Conservation (phyloP, 1,140 invertebrate genomes). For the Eufriesea mexicana region DNA sequence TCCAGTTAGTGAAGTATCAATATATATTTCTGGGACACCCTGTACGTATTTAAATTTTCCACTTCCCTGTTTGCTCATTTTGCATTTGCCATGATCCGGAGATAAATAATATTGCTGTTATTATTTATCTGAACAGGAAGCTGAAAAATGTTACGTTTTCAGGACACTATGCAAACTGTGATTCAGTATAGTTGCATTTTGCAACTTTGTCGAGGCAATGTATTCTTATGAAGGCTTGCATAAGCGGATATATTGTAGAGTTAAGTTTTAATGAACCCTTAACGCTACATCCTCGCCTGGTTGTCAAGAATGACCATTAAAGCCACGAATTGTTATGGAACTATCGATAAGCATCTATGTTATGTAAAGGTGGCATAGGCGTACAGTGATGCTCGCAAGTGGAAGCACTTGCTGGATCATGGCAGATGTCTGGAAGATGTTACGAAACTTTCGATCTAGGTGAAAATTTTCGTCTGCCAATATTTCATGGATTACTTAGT, state of each 20-base stretch:
- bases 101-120: no score
- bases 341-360: not conserved
- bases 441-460: no score
- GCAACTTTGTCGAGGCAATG: not conserved
- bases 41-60: no score
- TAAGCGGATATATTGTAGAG: not conserved
- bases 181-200: not conserved
- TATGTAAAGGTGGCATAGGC: not conserved
- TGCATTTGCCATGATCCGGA: not conserved
- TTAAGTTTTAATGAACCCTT: constrained; percentile 6
- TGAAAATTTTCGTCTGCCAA: no score
- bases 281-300: not conserved
- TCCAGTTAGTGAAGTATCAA: no score
- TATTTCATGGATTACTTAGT: no score
- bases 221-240: not conserved
- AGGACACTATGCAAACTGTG: not conserved
- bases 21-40: no score
- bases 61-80: not conserved
- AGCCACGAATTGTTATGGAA: constrained; percentile 7
- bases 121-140: no score
- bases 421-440: no score
- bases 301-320: not conserved
- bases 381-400: not conserved
- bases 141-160: no score
- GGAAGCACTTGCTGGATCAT: not conserved